Conservation (phyloP, 2,888 invertebrate genomes). For the Callimorpha dominula region DNA sequence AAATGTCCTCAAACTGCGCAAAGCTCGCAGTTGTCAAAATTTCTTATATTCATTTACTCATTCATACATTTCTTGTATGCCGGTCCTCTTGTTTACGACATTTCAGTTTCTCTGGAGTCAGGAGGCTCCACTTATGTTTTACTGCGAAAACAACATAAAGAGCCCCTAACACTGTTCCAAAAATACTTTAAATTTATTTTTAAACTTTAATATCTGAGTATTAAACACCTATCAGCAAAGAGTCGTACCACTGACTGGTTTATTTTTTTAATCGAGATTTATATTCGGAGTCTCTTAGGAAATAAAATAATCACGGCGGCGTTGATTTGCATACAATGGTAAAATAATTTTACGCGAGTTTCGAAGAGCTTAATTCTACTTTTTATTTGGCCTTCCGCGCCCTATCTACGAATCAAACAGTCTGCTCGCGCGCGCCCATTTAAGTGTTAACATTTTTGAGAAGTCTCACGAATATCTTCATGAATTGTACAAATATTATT, state of each 20-base stretch:
- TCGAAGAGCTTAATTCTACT: conserved; percentile 86
- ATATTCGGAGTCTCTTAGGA: conserved; percentile 84
- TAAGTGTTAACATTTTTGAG: conserved; percentile 83
- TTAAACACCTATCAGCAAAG: conserved; percentile 76
- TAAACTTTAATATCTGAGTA: conserved; percentile 51
- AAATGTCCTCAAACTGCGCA: conserved; percentile 67
- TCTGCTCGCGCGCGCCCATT: conserved; percentile 75
- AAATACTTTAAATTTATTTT: conserved; percentile 34
- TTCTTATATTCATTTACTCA: conserved; percentile 75
- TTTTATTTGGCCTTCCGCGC: conserved; percentile 84
- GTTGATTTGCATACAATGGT: conserved; percentile 87
- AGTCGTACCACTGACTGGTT: conserved; percentile 69
- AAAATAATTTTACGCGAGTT: conserved; percentile 87
- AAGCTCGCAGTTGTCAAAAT: conserved; percentile 72
- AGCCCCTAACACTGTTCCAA: conserved; percentile 55
- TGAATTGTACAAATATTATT: conserved; percentile 51
- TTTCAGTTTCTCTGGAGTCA: conserved; percentile 46
- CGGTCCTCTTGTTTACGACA: conserved; percentile 65
- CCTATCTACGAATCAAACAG: conserved; percentile 86
- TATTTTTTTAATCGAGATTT: conserved; percentile 82
- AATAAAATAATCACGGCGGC: conserved; percentile 86
- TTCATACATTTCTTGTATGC: conserved; percentile 74
- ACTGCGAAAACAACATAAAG: conserved; percentile 58
- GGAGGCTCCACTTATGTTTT: conserved; percentile 43
- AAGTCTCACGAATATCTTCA: conserved; percentile 59